Evolutionary conservation across 2,888 invertebrate genomes (phyloP), one percentile per base, ranked within the genome.

Genomic region (Belgica antarctica): DNA sequence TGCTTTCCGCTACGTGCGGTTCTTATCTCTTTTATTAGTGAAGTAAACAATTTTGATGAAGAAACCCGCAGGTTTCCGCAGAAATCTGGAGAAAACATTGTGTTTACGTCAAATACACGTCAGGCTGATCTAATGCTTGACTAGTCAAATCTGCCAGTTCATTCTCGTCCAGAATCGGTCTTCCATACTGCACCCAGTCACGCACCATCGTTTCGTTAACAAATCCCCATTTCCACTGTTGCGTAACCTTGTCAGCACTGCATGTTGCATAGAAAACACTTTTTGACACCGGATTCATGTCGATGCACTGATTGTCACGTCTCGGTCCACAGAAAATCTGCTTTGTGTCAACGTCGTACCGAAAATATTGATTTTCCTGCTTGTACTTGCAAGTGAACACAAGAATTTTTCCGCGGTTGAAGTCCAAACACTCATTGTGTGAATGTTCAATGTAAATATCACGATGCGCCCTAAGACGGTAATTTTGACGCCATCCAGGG

Each of bases 351-450:
- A 70, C 10, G 61, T 70, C 61, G 17, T 70, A 70, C 12, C 70
- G 70, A 25, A 70, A 70, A 7, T 70, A 70, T 34, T 70, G 70
- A 70, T 70, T 70, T 34, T 36, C 36, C 28, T 70, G 70, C 12
- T 12, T 31, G 34, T 31, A 68, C 27, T 68, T 52, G 19, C 68
- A 68, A 7, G 1, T 12, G 17, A 8, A 68, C 1, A 31, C 5
- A 2, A 57, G 7, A 34, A 68, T 34, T 57, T 19, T 10, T 1
- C 15, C 15, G n/a, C 15, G 1, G 8, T 19, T 15, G 1, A 22
- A 5, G 15, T 57, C 57, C 1, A 68, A 15, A 19, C 68, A 68
- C 1, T 68, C 68, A 12, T 12, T 57, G n/a, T 57, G 31, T 1
- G 68, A 57, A 12, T 17, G 8, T 57, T 68, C 68, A 15, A 68